Evolutionary conservation across 2,888 invertebrate species (phyloP).

Genomic region (Apodemia hepburni): DNA sequence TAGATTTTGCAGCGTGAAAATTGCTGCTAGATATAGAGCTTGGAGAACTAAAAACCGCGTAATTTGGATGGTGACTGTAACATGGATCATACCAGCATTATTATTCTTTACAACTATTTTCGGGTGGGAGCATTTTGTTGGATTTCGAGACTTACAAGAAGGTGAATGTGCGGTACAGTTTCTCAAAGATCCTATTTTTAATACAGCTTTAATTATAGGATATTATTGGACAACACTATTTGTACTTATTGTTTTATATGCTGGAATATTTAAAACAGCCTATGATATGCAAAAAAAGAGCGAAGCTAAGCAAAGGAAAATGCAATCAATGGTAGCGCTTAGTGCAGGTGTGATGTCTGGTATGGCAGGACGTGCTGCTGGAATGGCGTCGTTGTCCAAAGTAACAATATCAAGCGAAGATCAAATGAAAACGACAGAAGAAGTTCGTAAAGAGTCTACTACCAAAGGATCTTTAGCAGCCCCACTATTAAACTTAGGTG

Average conservation of each 20-base stretch:
- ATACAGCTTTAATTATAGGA: constrained; percentile 96
- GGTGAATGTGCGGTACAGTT: constrained; percentile 98
- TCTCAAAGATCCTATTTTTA: constrained; percentile 97
- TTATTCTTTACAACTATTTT: constrained; percentile 99
- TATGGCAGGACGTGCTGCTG: constrained; percentile 93
- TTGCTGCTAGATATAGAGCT: constrained; percentile 97
- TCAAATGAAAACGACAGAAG: constrained; percentile 79
- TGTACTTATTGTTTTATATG: constrained; percentile 96
- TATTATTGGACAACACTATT: constrained; percentile 99
- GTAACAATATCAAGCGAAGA: constrained; percentile 86
- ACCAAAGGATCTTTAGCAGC: constrained; percentile 63
- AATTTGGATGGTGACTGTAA: constrained; percentile 96
- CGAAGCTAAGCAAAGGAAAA: constrained; percentile 96
- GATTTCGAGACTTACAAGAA: constrained; percentile 91
- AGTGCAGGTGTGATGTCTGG: constrained; percentile 95
- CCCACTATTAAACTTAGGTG: constrained; percentile 60
- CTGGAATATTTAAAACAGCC: constrained; percentile 98
- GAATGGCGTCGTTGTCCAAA: constrained; percentile 91
- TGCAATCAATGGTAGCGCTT: constrained; percentile 96
- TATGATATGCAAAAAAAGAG: constrained; percentile 98
- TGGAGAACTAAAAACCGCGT: constrained; percentile 98
- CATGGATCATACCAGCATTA: constrained; percentile 97
- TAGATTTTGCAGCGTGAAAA: constrained; percentile 98
- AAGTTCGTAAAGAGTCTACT: constrained; percentile 59
- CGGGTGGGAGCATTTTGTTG: constrained; percentile 99